These are phyloP conservation scores for Margaritifera margaritifera DNA, from an alignment of 2,888 invertebrate species.

Conservation along the genomic window DNA sequence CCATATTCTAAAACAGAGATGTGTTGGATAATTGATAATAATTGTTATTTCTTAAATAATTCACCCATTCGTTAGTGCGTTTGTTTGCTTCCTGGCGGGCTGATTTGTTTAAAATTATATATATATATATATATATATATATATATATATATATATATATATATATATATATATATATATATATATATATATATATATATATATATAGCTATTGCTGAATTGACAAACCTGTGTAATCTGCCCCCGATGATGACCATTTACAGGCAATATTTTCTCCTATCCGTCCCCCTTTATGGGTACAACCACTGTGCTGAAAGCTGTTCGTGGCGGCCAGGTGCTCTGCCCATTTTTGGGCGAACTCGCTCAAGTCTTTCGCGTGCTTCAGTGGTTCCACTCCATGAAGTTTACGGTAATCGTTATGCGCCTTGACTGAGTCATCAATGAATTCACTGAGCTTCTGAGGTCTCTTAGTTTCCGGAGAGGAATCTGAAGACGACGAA, in stretches of 20 bases:
- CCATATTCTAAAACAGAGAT: too few relatives aligned
- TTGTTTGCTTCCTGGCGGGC: too few relatives aligned
- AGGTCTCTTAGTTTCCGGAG: slow-evolving; percentile 87
- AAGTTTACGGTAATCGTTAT: slow-evolving; percentile 52
- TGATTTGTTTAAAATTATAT: too few relatives aligned
- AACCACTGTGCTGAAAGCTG: slow-evolving; percentile 83
- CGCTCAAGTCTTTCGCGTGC: slow-evolving; percentile 65
- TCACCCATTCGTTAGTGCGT: too few relatives aligned
- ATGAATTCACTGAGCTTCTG: slow-evolving; percentile 61
- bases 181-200: too few relatives aligned
- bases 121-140: too few relatives aligned
- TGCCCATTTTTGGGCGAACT: slow-evolving; percentile 84
- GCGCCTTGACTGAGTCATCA: slow-evolving; percentile 57
- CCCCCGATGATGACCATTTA: slow-evolving; percentile 62
- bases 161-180: too few relatives aligned
- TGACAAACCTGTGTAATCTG: slow-evolving; percentile 63
- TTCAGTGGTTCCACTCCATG: slow-evolving; percentile 46
- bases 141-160: too few relatives aligned
- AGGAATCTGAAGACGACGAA: slow-evolving; percentile 72
- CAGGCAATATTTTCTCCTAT: slow-evolving; percentile 70
- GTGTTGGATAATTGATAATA: too few relatives aligned
- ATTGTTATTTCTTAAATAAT: too few relatives aligned
- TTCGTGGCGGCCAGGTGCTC: slow-evolving; percentile 88
- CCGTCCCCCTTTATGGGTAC: slow-evolving; percentile 83
- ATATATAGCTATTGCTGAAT: neutral